phyloP scores from a whole-genome alignment of 2,888 invertebrate genomes.

The Chalcosyrphus nemorum region DNA sequence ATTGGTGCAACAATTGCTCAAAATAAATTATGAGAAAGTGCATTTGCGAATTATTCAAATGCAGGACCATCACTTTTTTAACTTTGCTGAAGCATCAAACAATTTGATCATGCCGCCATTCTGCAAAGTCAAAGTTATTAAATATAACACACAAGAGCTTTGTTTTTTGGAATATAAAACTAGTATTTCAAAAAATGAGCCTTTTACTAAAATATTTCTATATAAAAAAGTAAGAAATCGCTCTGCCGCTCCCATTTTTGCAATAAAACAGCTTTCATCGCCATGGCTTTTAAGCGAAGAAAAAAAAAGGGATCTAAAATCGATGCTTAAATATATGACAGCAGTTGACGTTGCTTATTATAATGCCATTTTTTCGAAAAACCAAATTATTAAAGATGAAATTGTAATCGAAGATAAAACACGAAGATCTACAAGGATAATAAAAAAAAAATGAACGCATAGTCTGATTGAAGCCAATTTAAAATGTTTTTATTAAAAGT shows the following conservation, averaged over 20 bases:
- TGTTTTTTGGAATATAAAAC: background rate
- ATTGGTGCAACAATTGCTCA: slow-evolving; percentile 19
- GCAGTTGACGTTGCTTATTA: slow-evolving; percentile 15
- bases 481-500: background rate
- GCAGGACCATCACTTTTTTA: slow-evolving; percentile 19
- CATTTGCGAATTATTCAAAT: slow-evolving; percentile 37
- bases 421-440: background rate
- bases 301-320: slow-evolving; percentile 16
- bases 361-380: slow-evolving; percentile 15
- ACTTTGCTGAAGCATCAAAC: background rate
- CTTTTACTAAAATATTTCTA: background rate
- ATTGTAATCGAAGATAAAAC: background rate
- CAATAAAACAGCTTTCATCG: slow-evolving; percentile 13
- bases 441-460: background rate
- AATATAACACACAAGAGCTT: background rate
- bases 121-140: background rate
- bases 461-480: background rate
- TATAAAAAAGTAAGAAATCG: background rate
- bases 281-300: slow-evolving; percentile 24
- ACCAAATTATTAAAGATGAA: slow-evolving; percentile 7
- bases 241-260: slow-evolving; percentile 15
- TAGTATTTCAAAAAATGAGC: background rate
- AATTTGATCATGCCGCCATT: background rate
- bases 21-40: slow-evolving; percentile 22
- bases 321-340: slow-evolving; percentile 6